Percentiles rank a stretch among this genome's conserved stretches.
Evolutionary conservation across 2,113 vertebrate genomes (phyloP).

Genomic region (Vimba vimba): DNA sequence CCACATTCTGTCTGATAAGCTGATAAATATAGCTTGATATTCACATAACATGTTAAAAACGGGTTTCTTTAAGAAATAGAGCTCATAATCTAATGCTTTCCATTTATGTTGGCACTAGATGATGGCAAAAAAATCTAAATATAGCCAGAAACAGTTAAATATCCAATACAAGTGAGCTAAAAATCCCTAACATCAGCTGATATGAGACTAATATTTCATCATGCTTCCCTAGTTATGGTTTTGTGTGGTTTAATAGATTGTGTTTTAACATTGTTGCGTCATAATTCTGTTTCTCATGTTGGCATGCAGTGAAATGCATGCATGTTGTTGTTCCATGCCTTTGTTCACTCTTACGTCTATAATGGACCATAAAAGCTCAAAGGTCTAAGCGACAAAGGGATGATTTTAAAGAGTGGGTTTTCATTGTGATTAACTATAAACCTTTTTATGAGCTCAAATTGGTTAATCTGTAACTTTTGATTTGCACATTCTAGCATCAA

Average conservation of each 20-base stretch:
- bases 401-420: background rate
- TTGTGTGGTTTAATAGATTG: background rate
- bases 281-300: background rate
- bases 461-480: background rate
- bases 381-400: background rate
- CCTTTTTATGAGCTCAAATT: constrained; percentile 12
- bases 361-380: constrained; percentile 1
- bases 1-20: background rate
- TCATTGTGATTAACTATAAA: constrained; percentile 30
- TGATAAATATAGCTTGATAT: background rate
- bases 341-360: background rate
- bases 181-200: background rate
- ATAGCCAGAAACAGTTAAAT: background rate
- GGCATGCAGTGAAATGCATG: background rate
- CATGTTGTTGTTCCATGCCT: background rate
- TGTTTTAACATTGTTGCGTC: background rate
- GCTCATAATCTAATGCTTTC: background rate
- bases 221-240: background rate
- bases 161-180: background rate
- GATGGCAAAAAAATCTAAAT: background rate
- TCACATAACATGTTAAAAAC: background rate
- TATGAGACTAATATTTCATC: background rate
- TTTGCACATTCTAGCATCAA: background rate
- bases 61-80: background rate
- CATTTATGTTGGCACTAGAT: background rate